Conservation (phyloP, 2,888 invertebrate species). For the Geophilus truncorum region DNA sequence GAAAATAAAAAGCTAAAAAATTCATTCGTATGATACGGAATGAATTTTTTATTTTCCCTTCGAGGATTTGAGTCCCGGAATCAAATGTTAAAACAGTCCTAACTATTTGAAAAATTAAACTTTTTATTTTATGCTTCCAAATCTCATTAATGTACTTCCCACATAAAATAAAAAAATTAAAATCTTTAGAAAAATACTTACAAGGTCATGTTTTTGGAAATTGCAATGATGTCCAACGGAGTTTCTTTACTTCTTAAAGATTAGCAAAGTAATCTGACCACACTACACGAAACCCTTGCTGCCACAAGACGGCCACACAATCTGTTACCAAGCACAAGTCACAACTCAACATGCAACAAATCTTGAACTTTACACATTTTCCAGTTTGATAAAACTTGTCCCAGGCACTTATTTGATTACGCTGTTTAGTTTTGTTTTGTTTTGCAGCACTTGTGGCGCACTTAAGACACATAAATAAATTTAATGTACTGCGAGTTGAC, state of each 20-base stretch:
- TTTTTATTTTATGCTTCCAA: neutral
- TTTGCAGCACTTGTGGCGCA: neutral
- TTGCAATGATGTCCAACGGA: neutral
- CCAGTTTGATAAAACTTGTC: too few species aligned
- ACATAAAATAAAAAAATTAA: neutral
- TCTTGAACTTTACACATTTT: too few species aligned
- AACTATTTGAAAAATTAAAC: neutral
- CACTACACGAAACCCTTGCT: neutral
- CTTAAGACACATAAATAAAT: neutral
- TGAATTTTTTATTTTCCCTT: neutral
- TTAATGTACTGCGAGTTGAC: slow-evolving; percentile 10
- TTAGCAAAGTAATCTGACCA: neutral
- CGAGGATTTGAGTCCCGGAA: too few species aligned
- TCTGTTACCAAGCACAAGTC: too few species aligned
- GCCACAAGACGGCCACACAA: too few species aligned
- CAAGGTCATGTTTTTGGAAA: too few species aligned
- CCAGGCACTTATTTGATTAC: neutral
- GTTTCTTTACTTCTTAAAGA: neutral
- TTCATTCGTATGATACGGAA: neutral
- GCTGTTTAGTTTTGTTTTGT: neutral
- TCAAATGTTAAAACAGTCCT: neutral
- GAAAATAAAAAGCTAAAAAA: neutral
- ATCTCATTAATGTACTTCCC: neutral
- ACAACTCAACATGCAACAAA: too few species aligned
- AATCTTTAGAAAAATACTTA: too few species aligned